These are phyloP conservation scores for Ciconia maguari DNA, from an alignment of 2,113 vertebrate genomes.

Conservation along the genomic window DNA sequence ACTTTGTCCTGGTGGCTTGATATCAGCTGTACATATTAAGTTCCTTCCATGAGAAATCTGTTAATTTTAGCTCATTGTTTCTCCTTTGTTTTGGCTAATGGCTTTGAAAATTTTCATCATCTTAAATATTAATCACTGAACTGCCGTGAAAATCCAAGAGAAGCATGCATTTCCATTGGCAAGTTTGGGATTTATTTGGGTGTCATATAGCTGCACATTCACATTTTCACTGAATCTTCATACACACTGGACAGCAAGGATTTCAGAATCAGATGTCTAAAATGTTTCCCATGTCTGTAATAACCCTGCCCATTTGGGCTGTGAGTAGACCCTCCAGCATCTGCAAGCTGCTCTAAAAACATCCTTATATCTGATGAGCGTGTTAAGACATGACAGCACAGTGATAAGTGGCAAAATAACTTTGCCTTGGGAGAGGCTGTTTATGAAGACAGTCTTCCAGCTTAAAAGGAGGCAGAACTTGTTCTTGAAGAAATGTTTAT, in stretches of 20 bases:
- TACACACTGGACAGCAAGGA: background rate
- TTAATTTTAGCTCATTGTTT: background rate
- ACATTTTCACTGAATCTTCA: background rate
- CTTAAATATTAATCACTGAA: background rate
- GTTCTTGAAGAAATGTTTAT: background rate
- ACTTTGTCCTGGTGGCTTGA: background rate
- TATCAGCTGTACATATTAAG: background rate
- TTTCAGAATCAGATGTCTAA: constrained; percentile 19
- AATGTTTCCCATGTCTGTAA: constrained; percentile 20
- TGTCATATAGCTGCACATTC: background rate
- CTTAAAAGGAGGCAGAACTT: background rate
- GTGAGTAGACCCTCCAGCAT: background rate
- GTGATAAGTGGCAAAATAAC: background rate
- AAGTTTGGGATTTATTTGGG: background rate
- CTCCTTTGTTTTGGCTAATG: background rate
- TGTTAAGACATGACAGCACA: background rate
- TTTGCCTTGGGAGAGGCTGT: background rate
- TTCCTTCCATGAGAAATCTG: background rate
- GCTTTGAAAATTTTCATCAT: background rate
- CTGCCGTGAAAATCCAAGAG: background rate
- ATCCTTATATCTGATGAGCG: background rate
- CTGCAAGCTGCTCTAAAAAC: constrained; percentile 27
- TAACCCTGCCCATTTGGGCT: background rate
- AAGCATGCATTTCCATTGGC: background rate
- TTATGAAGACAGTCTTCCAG: background rate